Evolutionary conservation across 2,797 vertebrate genomes (phyloP), one percentile per base, ranked within the genome.

Genomic region (Mergus octosetaceus): DNA sequence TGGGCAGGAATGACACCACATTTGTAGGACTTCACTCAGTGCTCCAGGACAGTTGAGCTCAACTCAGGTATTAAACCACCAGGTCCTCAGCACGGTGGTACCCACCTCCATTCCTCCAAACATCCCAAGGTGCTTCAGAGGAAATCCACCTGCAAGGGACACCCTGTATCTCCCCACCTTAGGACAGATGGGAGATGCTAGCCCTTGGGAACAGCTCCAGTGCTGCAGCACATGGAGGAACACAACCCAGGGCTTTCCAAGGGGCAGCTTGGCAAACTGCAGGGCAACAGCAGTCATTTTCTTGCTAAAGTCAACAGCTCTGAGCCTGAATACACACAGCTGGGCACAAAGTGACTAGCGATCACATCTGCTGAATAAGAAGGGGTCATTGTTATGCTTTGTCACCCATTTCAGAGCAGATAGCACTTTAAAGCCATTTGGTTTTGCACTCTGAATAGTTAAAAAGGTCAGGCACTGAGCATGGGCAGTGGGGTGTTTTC

Each of bases 311-410:
- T 90, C 91, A 96, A 94, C 90, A 96, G 93, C 77, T 85, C 85
- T 7, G 77, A 86, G 91, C 79, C 91, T 96, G 93, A 94, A 88
- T 78, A 97, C 93, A 96, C 91, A 93, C 95, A 96, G 95, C 96
- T 96, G 95, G 89, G 87, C 89, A 86, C 82, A 60, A 66, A 95
- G 87, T 79, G 91, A 36, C 87, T 73, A 24, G 32, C 78, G 91
- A 95, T 75, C 95, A 91, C 96, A 95, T 96, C 95, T 96, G 94
- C 94, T 84, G 91, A 91, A 93, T 93, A 66, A 93, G 93, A 96
- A 93, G 79, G 54, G 87, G 70, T 84, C 85, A 94, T 96, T 95
- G 95, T 96, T 96, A 76, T 88, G 87, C 89, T 96, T 96, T 96
- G 96, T 97, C 95, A 92, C 96, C 66, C 73, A 7, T 96, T 91